These are phyloP conservation scores for Megathymus violae DNA, from an alignment of 1,140 invertebrate species.

Conservation along the genomic window DNA sequence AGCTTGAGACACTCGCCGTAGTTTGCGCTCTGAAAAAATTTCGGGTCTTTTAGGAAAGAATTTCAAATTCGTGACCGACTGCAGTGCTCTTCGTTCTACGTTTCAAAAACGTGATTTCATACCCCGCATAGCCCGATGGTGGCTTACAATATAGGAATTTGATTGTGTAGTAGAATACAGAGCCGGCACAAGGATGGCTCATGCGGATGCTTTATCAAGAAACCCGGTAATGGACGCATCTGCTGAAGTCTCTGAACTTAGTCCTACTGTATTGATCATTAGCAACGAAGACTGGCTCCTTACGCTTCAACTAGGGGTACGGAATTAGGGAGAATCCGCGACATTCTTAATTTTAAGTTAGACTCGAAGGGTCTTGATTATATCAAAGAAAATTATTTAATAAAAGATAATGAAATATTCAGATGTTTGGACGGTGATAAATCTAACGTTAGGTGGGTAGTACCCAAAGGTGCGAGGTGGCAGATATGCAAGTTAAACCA, in stretches of 20 bases:
- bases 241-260: neutral
- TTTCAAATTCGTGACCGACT: conserved; percentile 73
- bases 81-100: conserved; percentile 53
- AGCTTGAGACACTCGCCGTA: conserved; percentile 64
- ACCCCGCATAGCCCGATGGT: conserved; percentile 60
- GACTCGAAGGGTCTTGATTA: neutral
- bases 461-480: conserved; percentile 12
- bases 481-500: conserved; percentile 2
- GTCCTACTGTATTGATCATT: neutral
- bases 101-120: conserved; percentile 54
- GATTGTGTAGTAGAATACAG: conserved; percentile 59
- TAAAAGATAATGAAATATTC: neutral
- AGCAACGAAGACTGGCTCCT: conserved; percentile 1
- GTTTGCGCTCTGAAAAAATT: conserved; percentile 55
- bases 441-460: neutral
- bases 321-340: neutral
- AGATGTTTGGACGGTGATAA: neutral
- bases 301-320: conserved; percentile 6
- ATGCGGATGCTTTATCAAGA: conserved; percentile 54
- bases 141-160: conserved; percentile 54
- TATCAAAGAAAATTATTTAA: neutral
- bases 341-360: neutral
- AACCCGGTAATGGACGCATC: neutral
- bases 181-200: conserved; percentile 47
- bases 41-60: conserved; percentile 58